These are phyloP conservation scores for Steromphala cineraria DNA, from an alignment of 2,888 invertebrate species.

Conservation along the genomic window DNA sequence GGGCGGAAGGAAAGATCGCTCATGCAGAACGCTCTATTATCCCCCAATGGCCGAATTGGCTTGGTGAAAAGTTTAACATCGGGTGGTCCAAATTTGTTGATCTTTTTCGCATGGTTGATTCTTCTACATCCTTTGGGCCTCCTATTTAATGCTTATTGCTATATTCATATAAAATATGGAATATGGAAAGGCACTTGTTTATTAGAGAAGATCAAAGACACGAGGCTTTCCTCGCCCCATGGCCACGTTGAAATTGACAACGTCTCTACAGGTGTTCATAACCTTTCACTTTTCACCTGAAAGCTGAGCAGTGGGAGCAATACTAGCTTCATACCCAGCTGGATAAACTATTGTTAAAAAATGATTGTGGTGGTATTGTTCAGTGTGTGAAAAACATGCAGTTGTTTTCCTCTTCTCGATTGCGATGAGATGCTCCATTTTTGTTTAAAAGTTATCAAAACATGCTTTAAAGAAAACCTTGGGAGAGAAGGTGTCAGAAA, in stretches of 20 bases:
- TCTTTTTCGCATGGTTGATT: neutral
- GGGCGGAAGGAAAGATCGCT: neutral
- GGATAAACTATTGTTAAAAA: too few relatives aligned
- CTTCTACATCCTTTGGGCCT: neutral
- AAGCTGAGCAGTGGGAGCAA: too few relatives aligned
- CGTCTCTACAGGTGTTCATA: neutral
- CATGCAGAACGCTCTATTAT: neutral
- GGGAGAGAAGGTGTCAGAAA: too few relatives aligned
- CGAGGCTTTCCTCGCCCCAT: neutral
- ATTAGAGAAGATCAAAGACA: neutral
- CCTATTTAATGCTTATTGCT: neutral
- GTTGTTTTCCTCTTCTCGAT: too few relatives aligned
- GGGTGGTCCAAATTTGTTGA: neutral
- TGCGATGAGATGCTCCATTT: too few relatives aligned
- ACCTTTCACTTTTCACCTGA: neutral
- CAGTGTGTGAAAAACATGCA: too few relatives aligned
- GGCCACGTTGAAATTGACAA: neutral
- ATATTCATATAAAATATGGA: neutral
- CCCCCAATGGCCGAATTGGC: neutral
- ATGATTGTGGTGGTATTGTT: too few relatives aligned
- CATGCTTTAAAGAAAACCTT: too few relatives aligned
- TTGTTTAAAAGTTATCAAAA: too few relatives aligned
- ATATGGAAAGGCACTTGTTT: neutral
- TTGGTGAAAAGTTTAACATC: neutral
- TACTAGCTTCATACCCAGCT: too few relatives aligned